Base-by-base conservation (phyloP, 2,888 invertebrate species). In the Lypha dubia region DNA sequence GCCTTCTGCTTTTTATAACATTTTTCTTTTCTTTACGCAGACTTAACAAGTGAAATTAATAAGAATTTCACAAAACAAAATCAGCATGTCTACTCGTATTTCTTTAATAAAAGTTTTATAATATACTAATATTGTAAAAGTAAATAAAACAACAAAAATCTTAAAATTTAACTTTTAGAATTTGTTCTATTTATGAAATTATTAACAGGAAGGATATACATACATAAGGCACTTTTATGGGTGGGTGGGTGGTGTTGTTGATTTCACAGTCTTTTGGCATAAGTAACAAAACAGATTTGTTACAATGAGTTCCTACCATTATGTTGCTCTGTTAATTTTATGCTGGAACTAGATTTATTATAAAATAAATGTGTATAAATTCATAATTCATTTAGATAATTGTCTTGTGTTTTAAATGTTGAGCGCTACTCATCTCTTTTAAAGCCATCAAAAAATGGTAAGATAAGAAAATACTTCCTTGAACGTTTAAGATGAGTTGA, bases 391-490 rank as follows among this genome's bases (percentile, higher is more conserved):
- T 63, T 28, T 28, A 13, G 6, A 24, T 46, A 17, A 13, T 4
- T 28, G 11, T 24, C n/a, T n/a, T 44, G 24, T 11, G 24, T 24
- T n/a, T 63, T n/a, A 63, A 63, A 63, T 44, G 11, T 4, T 22
- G 46, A 24, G 46, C 11, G 3, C 20, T n/a, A n/a, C n/a, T 35
- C 22, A 53, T 24, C 53, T 38, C 4, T 20, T 67, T 67, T 35
- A 28, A n/a, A 35, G 11, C 24, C 53, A n/a, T 24, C 41, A 17
- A 4, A 53, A 22, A 17, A n/a, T n/a, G n/a, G 9, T 20, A 68
- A n/a, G 38, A 11, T 8, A 71, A 46, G 24, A 60, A 75, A 75
- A 75, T 63, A 24, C 46, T 67, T 67, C 46, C 65, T 44, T 46
- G 44, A 67, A 76, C 32, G 17, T 58, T 22, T 32, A 13, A 28